Percentiles rank a stretch among this genome's conserved stretches.
Conservation (phyloP, 2,888 invertebrate genomes). For the Sesamia inferens region DNA sequence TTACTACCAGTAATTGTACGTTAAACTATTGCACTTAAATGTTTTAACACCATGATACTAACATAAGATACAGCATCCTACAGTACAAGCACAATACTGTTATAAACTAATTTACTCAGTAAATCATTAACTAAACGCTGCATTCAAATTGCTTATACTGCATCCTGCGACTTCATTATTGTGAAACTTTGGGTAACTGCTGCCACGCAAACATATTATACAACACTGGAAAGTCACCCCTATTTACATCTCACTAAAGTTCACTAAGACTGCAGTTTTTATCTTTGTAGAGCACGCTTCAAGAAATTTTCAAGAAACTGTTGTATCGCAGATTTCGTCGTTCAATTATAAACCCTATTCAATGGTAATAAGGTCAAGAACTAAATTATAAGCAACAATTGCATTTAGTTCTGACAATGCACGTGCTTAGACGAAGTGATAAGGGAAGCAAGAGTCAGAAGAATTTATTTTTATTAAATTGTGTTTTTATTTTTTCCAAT, state of each 20-base stretch:
- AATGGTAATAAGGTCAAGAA: background rate
- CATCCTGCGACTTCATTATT: slow-evolving; percentile 71
- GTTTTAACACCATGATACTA: background rate
- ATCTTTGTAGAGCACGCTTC: slow-evolving; percentile 19
- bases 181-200: slow-evolving; percentile 51
- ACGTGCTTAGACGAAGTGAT: slow-evolving; percentile 45
- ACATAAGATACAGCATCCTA: background rate
- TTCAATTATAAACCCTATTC: slow-evolving; percentile 16
- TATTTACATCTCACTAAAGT: rapidly evolving
- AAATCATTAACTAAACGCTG: slow-evolving; percentile 63
- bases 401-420: slow-evolving; percentile 30
- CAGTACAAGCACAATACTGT: slow-evolving; percentile 16
- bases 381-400: background rate
- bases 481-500: slow-evolving; percentile 56
- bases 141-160: slow-evolving; percentile 60
- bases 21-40: background rate
- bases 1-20: background rate
- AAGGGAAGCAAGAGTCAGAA: slow-evolving; percentile 33
- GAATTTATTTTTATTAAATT: slow-evolving; percentile 55
- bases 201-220: slow-evolving; percentile 2
- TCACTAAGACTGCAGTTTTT: slow-evolving; percentile 2
- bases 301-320: slow-evolving; percentile 47
- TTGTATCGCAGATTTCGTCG: slow-evolving; percentile 28
- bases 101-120: slow-evolving; percentile 47
- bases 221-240: slow-evolving; percentile 7